These are phyloP conservation scores for Anthopleura xanthogrammica DNA, from an alignment of 92 coral and sea anemone species.

Conservation along the genomic window DNA sequence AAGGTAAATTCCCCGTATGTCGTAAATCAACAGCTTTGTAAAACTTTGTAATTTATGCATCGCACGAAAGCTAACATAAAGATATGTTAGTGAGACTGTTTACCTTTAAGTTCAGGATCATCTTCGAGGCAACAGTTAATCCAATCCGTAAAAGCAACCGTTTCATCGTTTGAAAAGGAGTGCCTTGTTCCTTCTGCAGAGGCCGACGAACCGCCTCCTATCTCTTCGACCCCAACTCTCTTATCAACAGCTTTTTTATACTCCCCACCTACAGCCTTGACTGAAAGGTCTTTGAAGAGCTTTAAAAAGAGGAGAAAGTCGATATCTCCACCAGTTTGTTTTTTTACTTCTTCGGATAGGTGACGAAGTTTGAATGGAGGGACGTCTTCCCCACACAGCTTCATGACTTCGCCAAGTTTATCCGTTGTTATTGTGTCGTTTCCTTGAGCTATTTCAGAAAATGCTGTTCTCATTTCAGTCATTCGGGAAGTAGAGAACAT, in stretches of 20 bases:
- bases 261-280: slow-evolving; percentile 80
- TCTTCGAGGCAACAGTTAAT: slow-evolving; percentile 84
- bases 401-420: slow-evolving; percentile 77
- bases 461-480: slow-evolving; percentile 76
- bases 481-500: slow-evolving; percentile 74
- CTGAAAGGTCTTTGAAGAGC: slow-evolving; percentile 70
- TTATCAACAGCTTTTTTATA: slow-evolving; percentile 78
- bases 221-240: slow-evolving; percentile 66
- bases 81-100: background rate
- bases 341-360: slow-evolving; percentile 58
- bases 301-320: slow-evolving; percentile 73
- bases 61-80: background rate
- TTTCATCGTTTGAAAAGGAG: slow-evolving; percentile 90
- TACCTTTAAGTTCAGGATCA: slow-evolving; percentile 77
- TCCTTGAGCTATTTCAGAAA: slow-evolving; percentile 71
- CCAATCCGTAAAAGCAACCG: slow-evolving; percentile 86
- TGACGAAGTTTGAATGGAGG: slow-evolving; percentile 84
- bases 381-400: slow-evolving; percentile 85
- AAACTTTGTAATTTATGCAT: no score
- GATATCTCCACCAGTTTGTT: slow-evolving; percentile 58
- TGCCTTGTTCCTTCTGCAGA: slow-evolving; percentile 94
- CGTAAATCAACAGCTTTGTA: no score
- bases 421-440: slow-evolving; percentile 50
- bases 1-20: no score
- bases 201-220: slow-evolving; percentile 62